Percentiles rank a stretch among this genome's conserved stretches.
Conservation (phyloP, 2,888 invertebrate species). For the Xestia ashworthii region DNA sequence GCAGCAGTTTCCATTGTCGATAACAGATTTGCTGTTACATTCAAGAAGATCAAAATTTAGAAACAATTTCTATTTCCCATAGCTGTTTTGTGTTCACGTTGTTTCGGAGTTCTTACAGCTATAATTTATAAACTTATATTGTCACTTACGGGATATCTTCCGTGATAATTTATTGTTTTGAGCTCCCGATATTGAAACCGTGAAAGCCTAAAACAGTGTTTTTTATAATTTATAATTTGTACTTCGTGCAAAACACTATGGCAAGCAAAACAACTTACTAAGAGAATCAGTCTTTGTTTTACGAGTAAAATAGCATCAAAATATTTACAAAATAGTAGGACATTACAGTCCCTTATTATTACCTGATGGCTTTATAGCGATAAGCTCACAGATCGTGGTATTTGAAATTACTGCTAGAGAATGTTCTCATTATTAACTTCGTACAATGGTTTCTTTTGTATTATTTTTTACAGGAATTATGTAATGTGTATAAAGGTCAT, state of each 20-base stretch:
- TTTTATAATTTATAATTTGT: slow-evolving; percentile 26
- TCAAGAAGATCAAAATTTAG: background rate
- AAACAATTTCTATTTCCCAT: background rate
- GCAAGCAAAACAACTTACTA: slow-evolving; percentile 9
- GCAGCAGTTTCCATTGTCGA: background rate
- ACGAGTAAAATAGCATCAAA: slow-evolving; percentile 40
- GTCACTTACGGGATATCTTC: too few species aligned
- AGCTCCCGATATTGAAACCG: too few species aligned
- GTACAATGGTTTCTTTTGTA: slow-evolving; percentile 59
- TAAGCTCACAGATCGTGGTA: slow-evolving; percentile 56
- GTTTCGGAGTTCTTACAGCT: background rate
- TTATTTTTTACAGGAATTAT: slow-evolving; percentile 50
- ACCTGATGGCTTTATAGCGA: slow-evolving; percentile 55
- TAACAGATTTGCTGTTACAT: background rate
- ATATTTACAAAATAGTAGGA: slow-evolving; percentile 49
- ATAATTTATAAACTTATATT: slow-evolving; percentile 20
- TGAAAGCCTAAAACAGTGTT: too few species aligned
- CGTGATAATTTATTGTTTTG: too few species aligned
- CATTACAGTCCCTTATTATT: slow-evolving; percentile 61
- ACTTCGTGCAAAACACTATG: slow-evolving; percentile 17
- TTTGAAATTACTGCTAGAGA: slow-evolving; percentile 59
- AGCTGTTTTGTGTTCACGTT: background rate
- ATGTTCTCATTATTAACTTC: slow-evolving; percentile 64
- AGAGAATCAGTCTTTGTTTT: slow-evolving; percentile 20
- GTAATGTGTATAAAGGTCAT: slow-evolving; percentile 58